A percentile compares a stretch with the other conserved stretches of the same genome.
Conservation (phyloP, 1,140 invertebrate genomes). For the Maniola jurtina region DNA sequence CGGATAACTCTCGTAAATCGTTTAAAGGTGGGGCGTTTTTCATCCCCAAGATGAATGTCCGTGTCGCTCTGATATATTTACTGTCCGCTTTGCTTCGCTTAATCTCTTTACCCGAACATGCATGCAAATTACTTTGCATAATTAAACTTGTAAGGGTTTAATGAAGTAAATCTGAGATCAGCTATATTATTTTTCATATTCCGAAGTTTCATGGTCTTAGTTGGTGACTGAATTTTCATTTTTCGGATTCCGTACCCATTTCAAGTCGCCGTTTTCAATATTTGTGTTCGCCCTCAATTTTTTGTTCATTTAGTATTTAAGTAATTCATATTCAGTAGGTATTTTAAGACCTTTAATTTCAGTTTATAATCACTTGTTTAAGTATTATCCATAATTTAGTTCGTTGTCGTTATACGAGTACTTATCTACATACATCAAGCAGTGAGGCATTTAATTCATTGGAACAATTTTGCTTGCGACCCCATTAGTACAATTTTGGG, state of each 20-base stretch:
- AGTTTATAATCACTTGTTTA: too few relatives aligned
- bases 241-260: background rate
- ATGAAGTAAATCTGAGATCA: background rate
- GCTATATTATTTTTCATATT: too few relatives aligned
- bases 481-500: conserved; percentile 46
- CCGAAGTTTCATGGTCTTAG: too few relatives aligned
- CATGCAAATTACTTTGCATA: conserved; percentile 1
- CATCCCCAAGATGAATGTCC: conserved; percentile 69
- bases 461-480: conserved; percentile 40
- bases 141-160: background rate
- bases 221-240: too few relatives aligned
- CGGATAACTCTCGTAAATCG: conserved; percentile 67
- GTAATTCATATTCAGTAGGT: too few relatives aligned
- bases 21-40: conserved; percentile 69
- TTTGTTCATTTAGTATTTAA: too few relatives aligned
- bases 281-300: too few relatives aligned
- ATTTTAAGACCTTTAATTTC: too few relatives aligned
- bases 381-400: too few relatives aligned
- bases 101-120: conserved; percentile 5
- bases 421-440: background rate
- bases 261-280: too few relatives aligned
- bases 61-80: conserved; percentile 70
- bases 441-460: conserved; percentile 35
- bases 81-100: conserved; percentile 38
- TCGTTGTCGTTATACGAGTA: background rate